Percentiles rank a stretch among this genome's conserved stretches.
Evolutionary conservation across 2,797 vertebrate species (phyloP).

Genomic region (Coilia nasus): DNA sequence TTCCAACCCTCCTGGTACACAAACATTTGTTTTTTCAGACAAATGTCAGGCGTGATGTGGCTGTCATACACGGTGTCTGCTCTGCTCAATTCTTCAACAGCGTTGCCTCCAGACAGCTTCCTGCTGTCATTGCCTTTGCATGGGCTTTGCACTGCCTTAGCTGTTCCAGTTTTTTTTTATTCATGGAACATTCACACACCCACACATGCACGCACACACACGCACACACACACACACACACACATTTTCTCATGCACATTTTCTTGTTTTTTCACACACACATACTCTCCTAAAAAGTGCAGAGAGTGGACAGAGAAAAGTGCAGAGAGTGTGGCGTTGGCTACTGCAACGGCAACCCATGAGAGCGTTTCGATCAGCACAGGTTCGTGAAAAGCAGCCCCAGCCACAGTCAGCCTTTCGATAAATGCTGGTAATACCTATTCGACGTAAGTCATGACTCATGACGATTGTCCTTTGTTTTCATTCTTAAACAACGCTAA

Average conservation of each 20-base stretch:
- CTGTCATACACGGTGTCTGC: not conserved
- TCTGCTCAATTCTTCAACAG: not conserved
- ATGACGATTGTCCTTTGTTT: too few relatives aligned
- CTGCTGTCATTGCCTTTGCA: not conserved
- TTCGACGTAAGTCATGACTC: too few relatives aligned
- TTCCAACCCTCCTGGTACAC: not conserved
- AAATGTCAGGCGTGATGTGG: not conserved
- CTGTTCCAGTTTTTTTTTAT: too few relatives aligned
- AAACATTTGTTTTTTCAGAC: not conserved
- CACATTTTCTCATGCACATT: not conserved
- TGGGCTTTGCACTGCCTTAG: not conserved
- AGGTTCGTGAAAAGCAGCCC: too few relatives aligned
- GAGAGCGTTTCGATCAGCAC: too few relatives aligned
- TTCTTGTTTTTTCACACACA: not conserved
- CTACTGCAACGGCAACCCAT: too few relatives aligned
- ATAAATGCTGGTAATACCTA: too few relatives aligned
- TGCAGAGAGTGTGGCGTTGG: too few relatives aligned
- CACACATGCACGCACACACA: not conserved
- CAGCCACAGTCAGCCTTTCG: too few relatives aligned
- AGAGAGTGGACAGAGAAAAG: not conserved
- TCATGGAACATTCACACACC: not conserved
- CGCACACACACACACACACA: conserved; percentile 1
- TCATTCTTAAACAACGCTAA: too few relatives aligned
- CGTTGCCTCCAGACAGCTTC: not conserved
- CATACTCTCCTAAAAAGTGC: conserved; percentile 9